Base-by-base conservation (phyloP, 2,113 vertebrate genomes). In the Probosciger aterrimus region DNA sequence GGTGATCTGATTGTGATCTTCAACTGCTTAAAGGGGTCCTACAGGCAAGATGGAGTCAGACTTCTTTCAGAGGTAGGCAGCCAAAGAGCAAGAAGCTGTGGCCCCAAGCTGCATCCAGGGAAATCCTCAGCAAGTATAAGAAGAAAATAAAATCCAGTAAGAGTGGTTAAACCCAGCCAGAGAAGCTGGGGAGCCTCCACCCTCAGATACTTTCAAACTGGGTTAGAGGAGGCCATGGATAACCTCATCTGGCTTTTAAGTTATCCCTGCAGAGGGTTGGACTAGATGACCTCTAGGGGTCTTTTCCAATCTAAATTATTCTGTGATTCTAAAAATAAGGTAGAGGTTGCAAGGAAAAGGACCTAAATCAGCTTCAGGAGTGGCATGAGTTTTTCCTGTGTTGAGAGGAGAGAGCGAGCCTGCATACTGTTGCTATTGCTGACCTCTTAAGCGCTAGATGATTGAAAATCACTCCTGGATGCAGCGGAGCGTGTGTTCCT, bases 301-400 rank as follows among this genome's bases (percentile, higher is more conserved):
- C 44, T 67, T 94, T 95, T 94, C 86, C 91, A 89, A 69, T 47
- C 69, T 95, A 91, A 92, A 93, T 94, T 95, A 91, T 92, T 84
- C 69, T 69, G n/a, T 52, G 89, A 43, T 60, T 92, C 95, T 95
- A 92, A 95, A 95, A 96, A 96, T 95, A 95, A 84, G 65, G 63
- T 39, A 80, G 53, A 53, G 46, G 19, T 60, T 94, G n/a, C 55
- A 79, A 84, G 86, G 82, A 84, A 95, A 95, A 57, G 22, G 74
- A 94, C 77, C 73, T 88, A 93, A 95, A 92, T 92, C 93, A 94
- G 82, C 68, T 33, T 86, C 80, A 96, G 93, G 95, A 94, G 95
- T 92, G 88, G 82, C 88, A 80, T 11, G 39, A 86, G 73, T 50
- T 86, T 90, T 97, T 96, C 90, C 95, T 96, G 95, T 88, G 83